These are phyloP conservation scores for Lucilia cuprina DNA, from an alignment of 1,140 invertebrate genomes.

Conservation along the genomic window DNA sequence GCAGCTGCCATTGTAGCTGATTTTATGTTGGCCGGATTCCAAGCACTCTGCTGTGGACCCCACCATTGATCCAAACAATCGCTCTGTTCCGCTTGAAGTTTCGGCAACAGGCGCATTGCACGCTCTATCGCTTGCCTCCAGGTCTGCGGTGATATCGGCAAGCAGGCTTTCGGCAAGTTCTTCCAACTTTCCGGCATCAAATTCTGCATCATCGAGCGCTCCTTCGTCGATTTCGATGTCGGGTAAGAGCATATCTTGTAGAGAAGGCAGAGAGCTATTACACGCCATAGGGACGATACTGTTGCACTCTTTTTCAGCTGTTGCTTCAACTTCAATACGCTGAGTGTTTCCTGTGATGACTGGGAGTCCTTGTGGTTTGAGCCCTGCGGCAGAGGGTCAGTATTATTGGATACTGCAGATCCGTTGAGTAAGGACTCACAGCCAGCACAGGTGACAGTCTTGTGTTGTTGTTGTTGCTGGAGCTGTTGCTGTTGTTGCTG, in stretches of 20 bases:
- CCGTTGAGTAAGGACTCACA: constrained; percentile 68
- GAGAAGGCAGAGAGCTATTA: constrained; percentile 78
- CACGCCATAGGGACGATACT: constrained; percentile 69
- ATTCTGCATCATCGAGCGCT: constrained; percentile 67
- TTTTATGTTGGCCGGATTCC: constrained; percentile 75
- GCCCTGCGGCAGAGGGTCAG: constrained; percentile 83
- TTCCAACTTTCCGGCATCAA: constrained; percentile 74
- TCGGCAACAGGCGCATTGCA: constrained; percentile 60
- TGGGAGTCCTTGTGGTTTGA: constrained; percentile 68
- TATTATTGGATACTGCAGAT: constrained; percentile 76
- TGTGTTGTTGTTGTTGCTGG: constrained; percentile 41
- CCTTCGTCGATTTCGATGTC: constrained; percentile 70
- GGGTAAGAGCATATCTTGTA: constrained; percentile 76
- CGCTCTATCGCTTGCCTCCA: constrained; percentile 71
- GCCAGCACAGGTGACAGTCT: constrained; percentile 64
- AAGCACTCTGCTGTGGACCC: constrained; percentile 79
- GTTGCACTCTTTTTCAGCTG: constrained; percentile 60
- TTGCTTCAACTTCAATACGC: constrained; percentile 29
- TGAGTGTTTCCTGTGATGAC: constrained; percentile 57
- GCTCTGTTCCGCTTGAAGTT: constrained; percentile 59
- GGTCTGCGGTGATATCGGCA: constrained; percentile 78
- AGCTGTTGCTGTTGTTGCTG: constrained; percentile 37
- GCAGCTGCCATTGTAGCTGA: constrained; percentile 44
- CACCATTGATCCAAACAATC: constrained; percentile 71
- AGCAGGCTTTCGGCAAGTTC: constrained; percentile 80